Conservation (phyloP, 1,140 invertebrate genomes). For the Spodoptera frugiperda region DNA sequence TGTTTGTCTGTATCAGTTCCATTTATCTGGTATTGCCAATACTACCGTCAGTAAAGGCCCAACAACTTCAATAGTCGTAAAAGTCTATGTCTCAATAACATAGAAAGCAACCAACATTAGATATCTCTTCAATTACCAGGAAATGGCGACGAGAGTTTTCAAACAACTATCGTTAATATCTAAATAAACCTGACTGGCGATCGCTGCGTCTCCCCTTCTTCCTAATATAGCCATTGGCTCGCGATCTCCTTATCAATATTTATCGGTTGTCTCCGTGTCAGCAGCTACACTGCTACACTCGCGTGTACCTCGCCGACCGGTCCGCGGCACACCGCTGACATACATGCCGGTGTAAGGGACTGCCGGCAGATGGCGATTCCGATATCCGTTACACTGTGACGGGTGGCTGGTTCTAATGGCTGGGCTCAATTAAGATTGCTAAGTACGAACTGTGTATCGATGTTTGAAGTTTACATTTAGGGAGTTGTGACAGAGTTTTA, state of each 20-base stretch:
- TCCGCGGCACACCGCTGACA: conserved; percentile 1
- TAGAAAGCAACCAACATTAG: background rate
- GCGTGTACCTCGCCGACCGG: background rate
- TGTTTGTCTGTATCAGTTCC: no score
- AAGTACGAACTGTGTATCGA: no score
- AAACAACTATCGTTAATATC: conserved; percentile 19
- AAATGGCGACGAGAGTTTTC: conserved; percentile 7
- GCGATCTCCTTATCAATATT: conserved; percentile 37
- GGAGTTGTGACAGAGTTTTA: no score
- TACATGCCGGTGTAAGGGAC: conserved; percentile 27
- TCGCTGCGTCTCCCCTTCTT: background rate
- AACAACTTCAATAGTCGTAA: no score
- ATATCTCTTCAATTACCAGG: conserved; percentile 21
- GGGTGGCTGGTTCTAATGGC: background rate
- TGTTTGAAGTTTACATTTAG: no score
- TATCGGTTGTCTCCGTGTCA: conserved; percentile 5
- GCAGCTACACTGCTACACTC: conserved; percentile 3
- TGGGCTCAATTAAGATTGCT: background rate
- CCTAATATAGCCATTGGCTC: conserved; percentile 30
- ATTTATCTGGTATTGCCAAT: no score
- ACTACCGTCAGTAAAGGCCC: no score
- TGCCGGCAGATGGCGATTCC: conserved; percentile 19
- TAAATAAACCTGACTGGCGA: conserved; percentile 11
- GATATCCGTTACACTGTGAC: conserved; percentile 15
- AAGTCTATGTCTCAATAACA: no score